Base-by-base conservation (phyloP, 35 echinoderm and acorn worm species). In the Ptychodera flava region DNA sequence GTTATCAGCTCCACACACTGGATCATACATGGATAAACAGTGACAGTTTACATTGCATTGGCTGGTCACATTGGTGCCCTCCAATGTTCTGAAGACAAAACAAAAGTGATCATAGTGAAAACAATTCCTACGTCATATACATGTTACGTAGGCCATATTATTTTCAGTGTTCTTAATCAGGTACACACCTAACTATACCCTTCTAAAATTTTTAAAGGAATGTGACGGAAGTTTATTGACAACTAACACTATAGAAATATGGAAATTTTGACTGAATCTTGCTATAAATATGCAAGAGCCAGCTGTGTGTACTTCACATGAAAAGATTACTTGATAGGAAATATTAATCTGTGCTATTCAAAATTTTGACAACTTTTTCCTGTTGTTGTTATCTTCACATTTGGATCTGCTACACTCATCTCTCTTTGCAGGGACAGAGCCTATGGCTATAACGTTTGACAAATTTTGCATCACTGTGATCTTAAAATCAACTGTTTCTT, bases 1-100 rank as follows among this genome's bases (percentile, higher is more conserved):
- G 32, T 92, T 86, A 92, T 94, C 90, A 0, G 36, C 76, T 29
- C 95, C 95, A 80, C 95, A 98, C 0, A 98, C 90, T 33, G 95
- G 95, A 36, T 98, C 93, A 78, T 92, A 98, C 0, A 83, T 94
- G 16, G 88, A 32, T n/a, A 84, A 38, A 38, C 95, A 98, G 32
- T 85, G 52, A 79, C 95, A 98, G 37, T 77, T 85, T 16, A 53
- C 29, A 77, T 98, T 98, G 36, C 95, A 98, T 16, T 76, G 10
- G 0, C 80, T 36, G 33, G 85, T 33, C 0, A 94, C 28, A 31
- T 88, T 79, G 15, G 77, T 77, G 16, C 86, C 86, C 0, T 86
- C n/a, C 93, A 38, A 82, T 36, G 32, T 91, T 77, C 76, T 36
- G 33, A 76, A 76, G 37, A 77, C 79, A 0, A 1, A 80, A 87